Percentiles rank a stretch among this genome's conserved stretches.
Evolutionary conservation across 1,140 invertebrate genomes (phyloP).

Genomic region (Archivesica marissinica): DNA sequence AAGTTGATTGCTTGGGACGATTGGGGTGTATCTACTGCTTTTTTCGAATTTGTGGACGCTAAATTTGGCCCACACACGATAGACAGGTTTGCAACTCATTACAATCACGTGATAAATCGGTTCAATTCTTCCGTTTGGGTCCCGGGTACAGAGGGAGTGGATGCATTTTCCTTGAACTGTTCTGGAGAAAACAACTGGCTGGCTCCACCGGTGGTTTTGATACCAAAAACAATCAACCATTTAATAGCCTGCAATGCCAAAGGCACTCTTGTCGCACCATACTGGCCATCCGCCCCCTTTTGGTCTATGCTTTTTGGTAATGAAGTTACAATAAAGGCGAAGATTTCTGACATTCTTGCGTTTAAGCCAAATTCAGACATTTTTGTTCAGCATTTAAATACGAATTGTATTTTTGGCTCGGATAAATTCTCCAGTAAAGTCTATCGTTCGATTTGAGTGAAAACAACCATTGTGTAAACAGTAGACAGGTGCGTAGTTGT

Average conservation of each 20-base stretch:
- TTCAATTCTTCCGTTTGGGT: neutral
- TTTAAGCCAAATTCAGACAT: neutral
- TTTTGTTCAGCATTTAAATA: neutral
- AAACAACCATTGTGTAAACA: too few species aligned
- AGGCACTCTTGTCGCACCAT: neutral
- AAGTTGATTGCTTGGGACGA: neutral
- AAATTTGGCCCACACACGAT: neutral
- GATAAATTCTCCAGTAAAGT: constrained; percentile 5
- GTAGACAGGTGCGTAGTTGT: too few species aligned
- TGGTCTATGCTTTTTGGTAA: neutral
- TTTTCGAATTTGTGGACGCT: neutral
- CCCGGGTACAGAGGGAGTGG: constrained; percentile 12
- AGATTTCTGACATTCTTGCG: neutral
- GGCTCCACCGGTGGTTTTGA: neutral
- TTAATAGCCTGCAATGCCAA: neutral
- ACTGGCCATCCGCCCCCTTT: constrained; percentile 7
- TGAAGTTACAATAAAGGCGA: neutral
- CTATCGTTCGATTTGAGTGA: neutral
- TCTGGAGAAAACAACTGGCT: constrained; percentile 18
- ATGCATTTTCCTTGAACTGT: neutral
- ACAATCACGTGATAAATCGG: neutral
- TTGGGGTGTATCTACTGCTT: neutral
- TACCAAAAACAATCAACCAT: constrained; percentile 8
- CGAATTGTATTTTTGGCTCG: neutral
- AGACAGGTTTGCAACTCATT: constrained; percentile 25